Percentiles rank a stretch among this genome's conserved stretches.
Conservation (phyloP, 2,113 vertebrate species). For the Physeter macrocephalus region DNA sequence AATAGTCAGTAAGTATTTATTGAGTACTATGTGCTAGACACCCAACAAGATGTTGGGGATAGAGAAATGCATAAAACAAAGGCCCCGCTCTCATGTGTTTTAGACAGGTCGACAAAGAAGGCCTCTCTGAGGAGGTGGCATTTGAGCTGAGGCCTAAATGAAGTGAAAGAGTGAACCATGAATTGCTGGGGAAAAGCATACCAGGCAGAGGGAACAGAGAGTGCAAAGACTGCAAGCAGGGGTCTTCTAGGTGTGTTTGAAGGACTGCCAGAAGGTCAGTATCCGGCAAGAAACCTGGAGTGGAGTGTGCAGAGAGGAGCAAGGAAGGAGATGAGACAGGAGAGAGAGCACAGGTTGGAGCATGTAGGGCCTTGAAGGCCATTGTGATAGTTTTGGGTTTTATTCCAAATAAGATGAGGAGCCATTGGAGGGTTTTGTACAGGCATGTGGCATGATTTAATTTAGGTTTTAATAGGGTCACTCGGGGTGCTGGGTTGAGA, state of each 20-base stretch:
- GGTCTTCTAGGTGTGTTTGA: neutral
- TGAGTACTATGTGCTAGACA: neutral
- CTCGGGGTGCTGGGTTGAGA: neutral
- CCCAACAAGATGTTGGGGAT: neutral
- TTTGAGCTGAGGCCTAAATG: neutral
- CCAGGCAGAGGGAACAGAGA: neutral
- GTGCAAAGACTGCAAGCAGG: neutral
- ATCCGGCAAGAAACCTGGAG: neutral
- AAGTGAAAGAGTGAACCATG: neutral
- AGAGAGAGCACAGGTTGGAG: neutral
- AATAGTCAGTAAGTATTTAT: neutral
- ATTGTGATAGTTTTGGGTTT: neutral
- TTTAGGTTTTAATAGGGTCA: neutral
- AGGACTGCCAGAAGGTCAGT: neutral
- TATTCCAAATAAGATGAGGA: neutral
- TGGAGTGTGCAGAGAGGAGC: neutral
- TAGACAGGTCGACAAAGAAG: neutral
- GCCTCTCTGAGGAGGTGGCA: neutral
- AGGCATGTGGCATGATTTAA: neutral
- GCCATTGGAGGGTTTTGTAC: neutral
- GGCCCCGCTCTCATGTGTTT: neutral
- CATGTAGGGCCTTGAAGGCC: neutral
- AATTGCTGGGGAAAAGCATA: neutral
- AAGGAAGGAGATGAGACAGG: neutral
- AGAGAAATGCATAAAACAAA: neutral